Conservation (phyloP, 2,113 vertebrate genomes). For the Ptilorrhoa leucosticta region DNA sequence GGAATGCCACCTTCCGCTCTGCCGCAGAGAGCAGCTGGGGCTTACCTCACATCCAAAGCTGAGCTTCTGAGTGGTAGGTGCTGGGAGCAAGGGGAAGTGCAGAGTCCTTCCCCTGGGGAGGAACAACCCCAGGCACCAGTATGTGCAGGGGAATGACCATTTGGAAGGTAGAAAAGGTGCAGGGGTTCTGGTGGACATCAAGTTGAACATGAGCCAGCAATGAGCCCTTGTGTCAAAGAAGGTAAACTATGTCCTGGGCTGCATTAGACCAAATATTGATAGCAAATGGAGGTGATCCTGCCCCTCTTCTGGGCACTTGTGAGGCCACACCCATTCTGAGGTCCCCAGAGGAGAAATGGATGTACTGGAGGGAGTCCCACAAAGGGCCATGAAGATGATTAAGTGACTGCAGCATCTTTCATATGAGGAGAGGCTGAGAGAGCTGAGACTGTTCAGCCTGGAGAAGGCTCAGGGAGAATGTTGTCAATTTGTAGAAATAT, state of each 20-base stretch:
- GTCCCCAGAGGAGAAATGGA: not conserved
- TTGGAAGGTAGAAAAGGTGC: not conserved
- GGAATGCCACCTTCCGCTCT: not conserved
- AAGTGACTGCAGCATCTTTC: not conserved
- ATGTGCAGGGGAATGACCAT: not conserved
- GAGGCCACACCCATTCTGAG: not conserved
- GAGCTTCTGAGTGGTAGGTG: not conserved
- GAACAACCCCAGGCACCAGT: not conserved
- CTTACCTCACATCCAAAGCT: not conserved
- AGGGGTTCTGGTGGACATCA: not conserved
- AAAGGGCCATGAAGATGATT: not conserved
- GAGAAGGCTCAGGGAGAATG: not conserved
- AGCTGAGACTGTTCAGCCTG: not conserved
- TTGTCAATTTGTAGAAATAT: not conserved
- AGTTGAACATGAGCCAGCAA: not conserved
- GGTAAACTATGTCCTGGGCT: not conserved
- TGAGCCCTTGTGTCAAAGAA: not conserved
- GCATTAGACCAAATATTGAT: not conserved
- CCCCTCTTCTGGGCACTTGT: not conserved
- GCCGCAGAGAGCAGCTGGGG: not conserved
- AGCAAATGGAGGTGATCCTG: not conserved
- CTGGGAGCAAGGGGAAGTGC: not conserved
- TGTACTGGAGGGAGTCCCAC: not conserved
- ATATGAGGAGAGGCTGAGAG: not conserved
- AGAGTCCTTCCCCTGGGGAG: not conserved